Percentiles rank a stretch among this genome's conserved stretches.
These are phyloP conservation scores for Cuculus canorus DNA, from an alignment of 2,797 vertebrate species.

Conservation along the genomic window DNA sequence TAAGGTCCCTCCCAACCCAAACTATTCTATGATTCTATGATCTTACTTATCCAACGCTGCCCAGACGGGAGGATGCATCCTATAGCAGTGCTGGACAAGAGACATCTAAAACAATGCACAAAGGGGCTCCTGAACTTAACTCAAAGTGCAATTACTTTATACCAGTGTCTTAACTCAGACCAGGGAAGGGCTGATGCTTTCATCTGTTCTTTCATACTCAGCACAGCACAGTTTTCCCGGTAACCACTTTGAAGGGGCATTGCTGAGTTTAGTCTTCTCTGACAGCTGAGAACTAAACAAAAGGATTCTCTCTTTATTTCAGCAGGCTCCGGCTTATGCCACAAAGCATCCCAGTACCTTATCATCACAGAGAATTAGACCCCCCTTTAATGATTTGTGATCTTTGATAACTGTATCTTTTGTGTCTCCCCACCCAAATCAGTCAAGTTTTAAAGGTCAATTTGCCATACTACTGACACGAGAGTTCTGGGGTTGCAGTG, in stretches of 20 bases:
- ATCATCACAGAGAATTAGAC: neutral
- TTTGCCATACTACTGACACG: neutral
- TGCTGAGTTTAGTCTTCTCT: neutral
- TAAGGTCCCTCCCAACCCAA: too few relatives aligned
- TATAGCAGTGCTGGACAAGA: neutral
- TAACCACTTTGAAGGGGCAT: neutral
- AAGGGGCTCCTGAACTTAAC: neutral
- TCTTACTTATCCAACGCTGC: neutral
- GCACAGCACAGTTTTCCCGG: neutral
- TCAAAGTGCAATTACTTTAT: neutral
- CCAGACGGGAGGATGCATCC: fast-evolving
- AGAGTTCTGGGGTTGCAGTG: neutral
- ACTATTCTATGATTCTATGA: too few relatives aligned
- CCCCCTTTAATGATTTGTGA: neutral
- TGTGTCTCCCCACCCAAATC: neutral
- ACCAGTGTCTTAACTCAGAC: neutral
- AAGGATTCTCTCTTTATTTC: neutral
- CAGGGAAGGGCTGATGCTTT: neutral
- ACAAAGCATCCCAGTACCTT: neutral
- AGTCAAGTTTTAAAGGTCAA: neutral
- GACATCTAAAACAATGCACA: neutral
- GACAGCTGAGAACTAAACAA: neutral
- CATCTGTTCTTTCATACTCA: neutral
- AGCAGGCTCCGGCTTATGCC: neutral
- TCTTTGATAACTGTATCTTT: neutral